Conservation (phyloP, 2,888 invertebrate genomes). For the Hirtodrosophila cameraria region DNA sequence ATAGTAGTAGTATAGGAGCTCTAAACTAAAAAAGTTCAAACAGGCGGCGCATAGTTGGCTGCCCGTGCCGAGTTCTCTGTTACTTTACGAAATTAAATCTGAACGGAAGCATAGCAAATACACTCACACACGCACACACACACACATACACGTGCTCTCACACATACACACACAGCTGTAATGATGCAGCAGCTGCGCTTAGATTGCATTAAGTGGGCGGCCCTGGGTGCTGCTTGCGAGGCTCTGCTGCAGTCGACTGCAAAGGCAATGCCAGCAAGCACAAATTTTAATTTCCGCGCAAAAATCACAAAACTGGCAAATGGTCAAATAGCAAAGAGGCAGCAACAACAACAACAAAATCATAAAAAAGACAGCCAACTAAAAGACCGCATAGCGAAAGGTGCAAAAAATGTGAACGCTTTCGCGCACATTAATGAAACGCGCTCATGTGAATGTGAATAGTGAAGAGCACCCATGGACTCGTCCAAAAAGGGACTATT, state of each 20-base stretch:
- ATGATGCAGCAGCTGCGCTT: slow-evolving; percentile 81
- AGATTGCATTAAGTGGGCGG: slow-evolving; percentile 80
- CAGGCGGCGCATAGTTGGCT: slow-evolving; percentile 75
- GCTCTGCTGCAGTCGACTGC: slow-evolving; percentile 35
- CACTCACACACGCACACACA: slow-evolving; percentile 27
- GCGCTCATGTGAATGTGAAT: slow-evolving; percentile 48
- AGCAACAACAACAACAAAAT: slow-evolving; percentile 17
- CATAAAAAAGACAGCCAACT: slow-evolving; percentile 17
- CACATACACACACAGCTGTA: slow-evolving; percentile 53
- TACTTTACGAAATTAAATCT: slow-evolving; percentile 80
- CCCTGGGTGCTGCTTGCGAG: slow-evolving; percentile 26
- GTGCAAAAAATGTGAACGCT: slow-evolving; percentile 62
- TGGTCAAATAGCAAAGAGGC: slow-evolving; percentile 55
- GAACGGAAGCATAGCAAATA: slow-evolving; percentile 71
- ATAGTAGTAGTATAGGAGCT: slow-evolving; percentile 15
- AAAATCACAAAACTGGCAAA: slow-evolving; percentile 63
- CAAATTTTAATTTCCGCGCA: slow-evolving; percentile 78
- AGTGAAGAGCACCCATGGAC: slow-evolving; percentile 25
- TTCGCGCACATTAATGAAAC: slow-evolving; percentile 68
- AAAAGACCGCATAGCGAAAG: slow-evolving; percentile 38
- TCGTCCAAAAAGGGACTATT: slow-evolving; percentile 3
- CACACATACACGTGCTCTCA: slow-evolving; percentile 16
- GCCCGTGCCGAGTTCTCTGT: slow-evolving; percentile 46
- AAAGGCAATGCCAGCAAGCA: slow-evolving; percentile 50
- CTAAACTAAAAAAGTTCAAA: slow-evolving; percentile 69